phyloP scores from a whole-genome alignment of 2,888 invertebrate species.

The Steinernema carpocapsae region DNA sequence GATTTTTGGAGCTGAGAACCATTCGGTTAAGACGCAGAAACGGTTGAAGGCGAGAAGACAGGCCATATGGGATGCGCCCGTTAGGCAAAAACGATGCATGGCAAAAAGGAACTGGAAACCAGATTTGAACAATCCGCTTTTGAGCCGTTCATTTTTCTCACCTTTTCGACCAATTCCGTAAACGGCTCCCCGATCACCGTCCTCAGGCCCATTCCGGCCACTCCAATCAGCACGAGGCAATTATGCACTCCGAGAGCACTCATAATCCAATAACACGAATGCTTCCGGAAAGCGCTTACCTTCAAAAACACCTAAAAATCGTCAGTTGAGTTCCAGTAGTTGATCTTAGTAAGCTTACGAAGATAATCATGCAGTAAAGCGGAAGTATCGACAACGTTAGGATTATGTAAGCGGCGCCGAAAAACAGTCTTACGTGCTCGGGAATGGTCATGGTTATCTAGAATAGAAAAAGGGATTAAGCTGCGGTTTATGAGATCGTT shows the following conservation, averaged over 20 bases:
- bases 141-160: background rate
- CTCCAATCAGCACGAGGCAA: background rate
- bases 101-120: conserved; percentile 14
- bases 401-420: background rate
- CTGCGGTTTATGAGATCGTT: no score
- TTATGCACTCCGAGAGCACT: background rate
- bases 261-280: conserved; percentile 21
- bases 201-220: background rate
- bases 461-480: no score
- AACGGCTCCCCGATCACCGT: background rate
- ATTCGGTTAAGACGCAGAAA: conserved; percentile 10
- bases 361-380: background rate
- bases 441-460: background rate
- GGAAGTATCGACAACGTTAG: background rate
- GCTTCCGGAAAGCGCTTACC: background rate
- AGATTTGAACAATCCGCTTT: background rate
- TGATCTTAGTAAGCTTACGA: background rate
- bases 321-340: background rate
- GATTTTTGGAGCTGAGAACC: background rate
- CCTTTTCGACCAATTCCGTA: conserved; percentile 9
- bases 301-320: background rate
- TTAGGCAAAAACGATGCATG: conserved; percentile 9
- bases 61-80: background rate
- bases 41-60: conserved; percentile 19
- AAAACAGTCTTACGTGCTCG: background rate